Base-by-base conservation (phyloP, 2,797 vertebrate genomes). In the Protonibea diacanthus region DNA sequence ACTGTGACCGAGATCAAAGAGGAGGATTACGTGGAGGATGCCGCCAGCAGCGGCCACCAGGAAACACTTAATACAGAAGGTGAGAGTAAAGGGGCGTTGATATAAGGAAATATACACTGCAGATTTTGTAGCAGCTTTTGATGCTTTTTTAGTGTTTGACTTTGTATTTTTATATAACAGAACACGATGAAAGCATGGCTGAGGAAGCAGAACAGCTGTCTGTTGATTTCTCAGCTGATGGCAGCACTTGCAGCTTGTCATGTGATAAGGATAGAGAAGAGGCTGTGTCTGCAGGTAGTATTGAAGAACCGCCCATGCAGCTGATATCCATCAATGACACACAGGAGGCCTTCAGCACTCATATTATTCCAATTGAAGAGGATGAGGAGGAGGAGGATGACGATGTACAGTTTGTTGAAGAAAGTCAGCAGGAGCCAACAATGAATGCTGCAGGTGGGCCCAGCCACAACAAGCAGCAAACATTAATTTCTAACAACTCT, bases 331-430 rank as follows among this genome's bases (percentile, higher is more conserved):
- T 86, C 14, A 75, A 9, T 9, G 76, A 79, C 23, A 47, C 76
- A 74, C 84, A 81, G 23, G 86, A 84, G 17, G 59, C 75, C 59
- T 86, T 89, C 71, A 91, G 81, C 52, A 42, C 77, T 72, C 86
- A 86, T 47, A 82, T 89, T 40, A 83, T 92, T 79, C 89, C 93
- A 47, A 85, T 93, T 8, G 86, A 90, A 20, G 89, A 87, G 3
- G 86, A 84, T 1, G 25, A 62, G 0, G 80, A 80, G 0, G 80
- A 81, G 1, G 73, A 81, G 2, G 49, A 75, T 1, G 56, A 89
- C 0, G 90, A 89, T 57, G 74, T 91, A 7, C 74, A 87, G 61
- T 88, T 91, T 52, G 49, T 91, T 73, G 15, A 88, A 58, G 89
- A 75, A 80, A 90, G 76, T 66, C 78, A 68, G 12, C 83, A 78